These are phyloP conservation scores for Rallus limicola DNA, from an alignment of 2,113 vertebrate species.

Conservation along the genomic window DNA sequence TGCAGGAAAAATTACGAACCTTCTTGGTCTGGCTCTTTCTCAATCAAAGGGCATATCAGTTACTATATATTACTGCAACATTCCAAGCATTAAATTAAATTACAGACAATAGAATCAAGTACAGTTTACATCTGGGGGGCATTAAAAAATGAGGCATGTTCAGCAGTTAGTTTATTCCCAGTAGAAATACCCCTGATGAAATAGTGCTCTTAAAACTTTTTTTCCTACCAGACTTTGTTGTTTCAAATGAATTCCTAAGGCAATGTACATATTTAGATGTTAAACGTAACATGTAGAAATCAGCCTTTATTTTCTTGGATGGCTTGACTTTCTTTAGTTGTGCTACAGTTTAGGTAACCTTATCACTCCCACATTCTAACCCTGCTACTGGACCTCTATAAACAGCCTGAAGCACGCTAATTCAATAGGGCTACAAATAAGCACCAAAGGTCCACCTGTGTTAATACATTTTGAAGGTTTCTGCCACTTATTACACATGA, in stretches of 20 bases:
- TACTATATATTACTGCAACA: slow-evolving; percentile 34
- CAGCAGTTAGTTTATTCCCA: slow-evolving; percentile 46
- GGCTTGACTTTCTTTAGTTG: background rate
- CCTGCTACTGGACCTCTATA: slow-evolving; percentile 21
- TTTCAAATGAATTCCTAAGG: slow-evolving; percentile 42
- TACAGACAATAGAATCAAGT: slow-evolving; percentile 52
- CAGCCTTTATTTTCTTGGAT: slow-evolving; percentile 21
- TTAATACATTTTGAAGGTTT: background rate
- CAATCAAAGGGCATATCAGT: slow-evolving; percentile 45
- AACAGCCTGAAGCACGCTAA: slow-evolving; percentile 28
- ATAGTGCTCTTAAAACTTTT: slow-evolving; percentile 39
- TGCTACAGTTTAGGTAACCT: background rate
- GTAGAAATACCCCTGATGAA: slow-evolving; percentile 32
- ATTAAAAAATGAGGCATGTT: slow-evolving; percentile 36
- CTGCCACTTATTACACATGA: background rate
- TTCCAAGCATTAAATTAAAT: slow-evolving; percentile 66
- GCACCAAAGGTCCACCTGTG: background rate
- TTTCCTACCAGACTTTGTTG: slow-evolving; percentile 8
- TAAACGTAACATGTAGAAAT: slow-evolving; percentile 35
- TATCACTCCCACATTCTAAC: slow-evolving; percentile 9
- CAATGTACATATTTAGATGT: slow-evolving; percentile 27
- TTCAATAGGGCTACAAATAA: background rate
- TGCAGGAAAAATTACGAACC: background rate
- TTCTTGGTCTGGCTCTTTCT: slow-evolving; percentile 11
- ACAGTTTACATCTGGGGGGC: slow-evolving; percentile 39